phyloP scores from a whole-genome alignment of 35 echinoderm and acorn worm species.

The Heliocidaris tuberculata region DNA sequence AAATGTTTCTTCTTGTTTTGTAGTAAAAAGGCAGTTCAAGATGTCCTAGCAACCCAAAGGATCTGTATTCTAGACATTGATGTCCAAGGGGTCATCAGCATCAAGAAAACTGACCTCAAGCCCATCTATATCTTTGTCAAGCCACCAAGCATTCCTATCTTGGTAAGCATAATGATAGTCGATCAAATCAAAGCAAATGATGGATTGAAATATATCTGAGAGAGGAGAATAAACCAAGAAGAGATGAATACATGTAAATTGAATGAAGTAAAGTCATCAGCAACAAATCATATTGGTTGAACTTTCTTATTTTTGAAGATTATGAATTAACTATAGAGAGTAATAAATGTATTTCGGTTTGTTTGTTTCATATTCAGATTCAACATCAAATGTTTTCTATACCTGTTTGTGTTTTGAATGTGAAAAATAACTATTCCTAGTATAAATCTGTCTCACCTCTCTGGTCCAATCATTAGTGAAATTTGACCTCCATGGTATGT shows the following conservation, averaged over 20 bases:
- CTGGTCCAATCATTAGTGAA: too few relatives aligned
- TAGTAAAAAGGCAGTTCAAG: conserved; percentile 89
- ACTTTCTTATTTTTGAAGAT: too few relatives aligned
- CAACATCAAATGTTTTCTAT: too few relatives aligned
- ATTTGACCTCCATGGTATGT: too few relatives aligned
- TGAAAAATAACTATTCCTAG: too few relatives aligned
- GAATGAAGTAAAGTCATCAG: background rate
- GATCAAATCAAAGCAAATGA: background rate
- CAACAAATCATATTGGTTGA: background rate
- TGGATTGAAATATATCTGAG: background rate
- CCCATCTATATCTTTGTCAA: conserved; percentile 90
- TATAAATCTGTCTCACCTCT: too few relatives aligned
- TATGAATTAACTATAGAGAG: background rate
- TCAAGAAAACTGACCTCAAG: conserved; percentile 79
- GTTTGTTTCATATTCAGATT: too few relatives aligned
- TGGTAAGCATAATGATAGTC: conserved; percentile 61
- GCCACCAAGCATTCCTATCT: conserved; percentile 70
- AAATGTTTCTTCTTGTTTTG: conserved; percentile 39
- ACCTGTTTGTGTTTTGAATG: too few relatives aligned
- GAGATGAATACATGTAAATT: background rate
- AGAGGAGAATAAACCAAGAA: background rate
- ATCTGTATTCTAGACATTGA: conserved; percentile 96
- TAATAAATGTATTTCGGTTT: too few relatives aligned
- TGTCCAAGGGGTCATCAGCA: conserved; percentile 82
- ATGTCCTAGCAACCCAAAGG: conserved; percentile 70